phyloP scores from a whole-genome alignment of 2,113 vertebrate genomes.

The Electrona antarctica region DNA sequence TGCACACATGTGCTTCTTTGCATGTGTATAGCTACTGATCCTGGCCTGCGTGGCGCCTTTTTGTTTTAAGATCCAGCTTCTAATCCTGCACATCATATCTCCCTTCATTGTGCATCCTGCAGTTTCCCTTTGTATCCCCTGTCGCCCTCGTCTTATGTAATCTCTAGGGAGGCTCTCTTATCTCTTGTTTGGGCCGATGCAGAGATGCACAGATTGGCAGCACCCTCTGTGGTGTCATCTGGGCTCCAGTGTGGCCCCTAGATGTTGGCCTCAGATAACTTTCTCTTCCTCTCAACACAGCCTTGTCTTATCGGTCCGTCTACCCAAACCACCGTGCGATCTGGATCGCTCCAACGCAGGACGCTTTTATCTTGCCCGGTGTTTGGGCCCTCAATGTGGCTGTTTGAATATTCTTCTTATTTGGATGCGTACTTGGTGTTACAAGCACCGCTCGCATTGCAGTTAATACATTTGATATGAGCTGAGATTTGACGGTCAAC shows the following conservation, averaged over 20 bases:
- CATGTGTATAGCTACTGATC: conserved; percentile 64
- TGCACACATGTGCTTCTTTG: not conserved
- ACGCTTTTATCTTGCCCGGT: conserved; percentile 64
- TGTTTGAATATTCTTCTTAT: conserved; percentile 49
- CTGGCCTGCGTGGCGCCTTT: conserved; percentile 78
- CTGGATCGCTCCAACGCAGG: conserved; percentile 44
- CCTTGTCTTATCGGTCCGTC: conserved; percentile 68
- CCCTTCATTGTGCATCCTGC: conserved; percentile 52
- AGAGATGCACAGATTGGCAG: conserved; percentile 30
- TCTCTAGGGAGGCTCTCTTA: conserved; percentile 63
- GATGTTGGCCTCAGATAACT: conserved; percentile 72
- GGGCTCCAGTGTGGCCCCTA: conserved; percentile 76
- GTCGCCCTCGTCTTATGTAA: conserved; percentile 74
- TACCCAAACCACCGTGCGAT: conserved; percentile 69
- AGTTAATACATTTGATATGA: too few relatives aligned
- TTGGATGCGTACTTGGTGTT: not conserved
- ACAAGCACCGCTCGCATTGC: too few relatives aligned
- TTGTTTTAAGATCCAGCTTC: conserved; percentile 71
- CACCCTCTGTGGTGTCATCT: conserved; percentile 52
- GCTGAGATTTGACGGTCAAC: too few relatives aligned
- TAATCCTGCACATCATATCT: conserved; percentile 82
- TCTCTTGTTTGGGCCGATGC: conserved; percentile 47
- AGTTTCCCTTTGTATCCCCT: conserved; percentile 64
- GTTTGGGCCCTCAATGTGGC: conserved; percentile 67
- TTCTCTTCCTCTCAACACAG: conserved; percentile 80